Percentiles rank a stretch among this genome's conserved stretches.
Conservation (phyloP, 1,140 invertebrate species). For the Hyphantria cunea region DNA sequence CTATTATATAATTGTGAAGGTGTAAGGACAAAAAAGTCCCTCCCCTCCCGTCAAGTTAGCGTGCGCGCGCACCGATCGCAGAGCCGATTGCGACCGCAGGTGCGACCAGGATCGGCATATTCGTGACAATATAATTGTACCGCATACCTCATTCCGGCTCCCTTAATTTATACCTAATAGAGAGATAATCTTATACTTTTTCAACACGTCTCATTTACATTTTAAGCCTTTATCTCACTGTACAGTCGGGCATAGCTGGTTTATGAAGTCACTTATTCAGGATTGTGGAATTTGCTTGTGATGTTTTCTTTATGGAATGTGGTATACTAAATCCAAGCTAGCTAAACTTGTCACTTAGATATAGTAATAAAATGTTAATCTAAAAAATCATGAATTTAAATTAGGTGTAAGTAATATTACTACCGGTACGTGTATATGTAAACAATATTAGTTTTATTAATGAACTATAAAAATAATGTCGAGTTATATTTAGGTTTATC, state of each 20-base stretch:
- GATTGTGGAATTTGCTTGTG: background rate
- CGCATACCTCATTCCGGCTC: constrained; percentile 65
- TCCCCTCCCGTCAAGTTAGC: constrained; percentile 36
- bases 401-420: too few relatives aligned
- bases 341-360: too few relatives aligned
- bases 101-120: constrained; percentile 55
- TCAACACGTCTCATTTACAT: constrained; percentile 78
- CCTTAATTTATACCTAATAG: constrained; percentile 80
- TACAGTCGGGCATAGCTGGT: constrained; percentile 22
- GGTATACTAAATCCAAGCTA: background rate
- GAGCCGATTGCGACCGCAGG: constrained; percentile 60
- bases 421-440: too few relatives aligned
- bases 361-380: too few relatives aligned
- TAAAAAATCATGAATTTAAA: too few relatives aligned
- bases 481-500: too few relatives aligned
- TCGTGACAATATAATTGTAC: constrained; percentile 80
- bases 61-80: constrained; percentile 60
- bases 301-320: constrained; percentile 12
- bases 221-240: constrained; percentile 65
- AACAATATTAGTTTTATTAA: too few relatives aligned
- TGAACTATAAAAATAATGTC: too few relatives aligned
- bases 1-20: constrained; percentile 5
- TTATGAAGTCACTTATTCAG: constrained; percentile 14
- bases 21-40: constrained; percentile 4
- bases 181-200: constrained; percentile 77